Conservation (phyloP, 2,797 vertebrate genomes). For the Cetoscarus ocellatus region DNA sequence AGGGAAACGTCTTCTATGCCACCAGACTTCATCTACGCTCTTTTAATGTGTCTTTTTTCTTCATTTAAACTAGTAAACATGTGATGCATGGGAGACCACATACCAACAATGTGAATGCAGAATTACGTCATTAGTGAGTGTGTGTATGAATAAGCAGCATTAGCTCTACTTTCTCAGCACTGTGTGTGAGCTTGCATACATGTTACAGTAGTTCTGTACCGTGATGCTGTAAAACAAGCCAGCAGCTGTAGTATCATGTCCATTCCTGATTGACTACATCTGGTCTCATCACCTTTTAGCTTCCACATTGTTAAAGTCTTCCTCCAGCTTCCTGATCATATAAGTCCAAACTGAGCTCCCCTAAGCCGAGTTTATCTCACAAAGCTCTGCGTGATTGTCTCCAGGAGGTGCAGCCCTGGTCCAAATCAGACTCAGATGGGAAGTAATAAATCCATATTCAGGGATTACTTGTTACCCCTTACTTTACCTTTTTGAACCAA, state of each 20-base stretch:
- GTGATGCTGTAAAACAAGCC: slow-evolving; percentile 39
- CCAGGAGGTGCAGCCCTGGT: slow-evolving; percentile 44
- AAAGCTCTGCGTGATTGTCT: slow-evolving; percentile 73
- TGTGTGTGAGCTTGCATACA: slow-evolving; percentile 10
- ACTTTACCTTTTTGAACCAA: slow-evolving; percentile 34
- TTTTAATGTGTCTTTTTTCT: slow-evolving; percentile 34
- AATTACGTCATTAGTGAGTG: slow-evolving; percentile 37
- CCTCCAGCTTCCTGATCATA: slow-evolving; percentile 56
- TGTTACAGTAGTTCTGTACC: neutral
- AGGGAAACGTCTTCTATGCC: neutral
- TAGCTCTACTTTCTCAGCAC: neutral
- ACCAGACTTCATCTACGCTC: neutral
- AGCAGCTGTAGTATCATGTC: slow-evolving; percentile 53
- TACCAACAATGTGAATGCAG: slow-evolving; percentile 37
- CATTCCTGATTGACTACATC: slow-evolving; percentile 62
- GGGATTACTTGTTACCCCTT: slow-evolving; percentile 44
- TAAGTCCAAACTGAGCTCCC: slow-evolving; percentile 65
- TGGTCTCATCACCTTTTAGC: slow-evolving; percentile 67
- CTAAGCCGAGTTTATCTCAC: slow-evolving; percentile 68
- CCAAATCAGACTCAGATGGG: slow-evolving; percentile 73
- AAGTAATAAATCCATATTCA: slow-evolving; percentile 41
- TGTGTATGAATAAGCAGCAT: slow-evolving; percentile 24
- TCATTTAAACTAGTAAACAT: slow-evolving; percentile 53
- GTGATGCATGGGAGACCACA: slow-evolving; percentile 35
- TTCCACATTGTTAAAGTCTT: slow-evolving; percentile 62